Base-by-base conservation (phyloP, 2,113 vertebrate species). In the Cebus imitator region DNA sequence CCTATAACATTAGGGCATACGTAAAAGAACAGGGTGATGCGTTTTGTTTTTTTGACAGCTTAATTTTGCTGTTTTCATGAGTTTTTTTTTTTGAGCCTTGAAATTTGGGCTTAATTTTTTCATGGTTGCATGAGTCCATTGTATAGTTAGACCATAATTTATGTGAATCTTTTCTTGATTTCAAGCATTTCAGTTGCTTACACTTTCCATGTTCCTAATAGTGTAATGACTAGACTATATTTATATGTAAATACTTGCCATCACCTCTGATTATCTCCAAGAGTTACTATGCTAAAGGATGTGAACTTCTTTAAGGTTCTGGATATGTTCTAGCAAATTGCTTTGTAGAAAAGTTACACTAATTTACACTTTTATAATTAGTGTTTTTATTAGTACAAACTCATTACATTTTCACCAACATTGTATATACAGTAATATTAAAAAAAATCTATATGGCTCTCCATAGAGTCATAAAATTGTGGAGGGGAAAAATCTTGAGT, bases 151-250 rank as follows among this genome's bases (percentile, higher is more conserved):
- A 83, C 1, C 18, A 79, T 32, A 91, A 6, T 76, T 90, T 91
- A 48, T 48, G 32, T 91, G 87, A 91, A 30, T 13, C 52, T 73
- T 90, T 87, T 17, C n/a, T 12, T 11, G 11, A 10, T 87, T 93
- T 93, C 68, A 25, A 61, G 57, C 70, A 78, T 90, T 87, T 95
- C 10, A 45, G 9, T 95, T 92, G 84, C 55, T 55, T 90, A 61
- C 3, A 43, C 66, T 86, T 93, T 90, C 78, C 52, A 78, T 82
- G 40, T 93, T 93, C 48, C 16, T 76, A 81, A 40, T 85, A 61
- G 14, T 87, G 43, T 55, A 43, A 55, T 87, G 43, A 87, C 45
- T 95, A 76, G 43, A 87, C 45, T 95, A 76, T 82, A 45, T 94
- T 82, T 90, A 5, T 87, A 35, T 90, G 23, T 76, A 90, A 76